Evolutionary conservation across 1,140 invertebrate genomes (phyloP), one percentile per base, ranked within the genome.

Genomic region (Drosophila oshimai): DNA sequence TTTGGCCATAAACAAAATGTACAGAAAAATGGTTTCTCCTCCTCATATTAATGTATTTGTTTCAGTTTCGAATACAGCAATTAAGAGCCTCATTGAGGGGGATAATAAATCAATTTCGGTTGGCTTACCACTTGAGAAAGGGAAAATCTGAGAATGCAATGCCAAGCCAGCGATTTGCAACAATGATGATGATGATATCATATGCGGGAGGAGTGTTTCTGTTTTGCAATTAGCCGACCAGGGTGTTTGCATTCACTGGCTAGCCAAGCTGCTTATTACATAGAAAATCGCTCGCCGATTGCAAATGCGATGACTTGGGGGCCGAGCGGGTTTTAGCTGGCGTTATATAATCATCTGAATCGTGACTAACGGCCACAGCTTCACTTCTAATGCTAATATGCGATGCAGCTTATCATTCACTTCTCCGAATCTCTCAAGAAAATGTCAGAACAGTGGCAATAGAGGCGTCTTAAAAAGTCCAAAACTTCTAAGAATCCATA

Each of bases 141-240:
- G 51, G 20, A 53, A 44, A 34, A 46, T 44, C 49, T 47, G 18
- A 36, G 62, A 61, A 50, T 65, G 62, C 62, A 65, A 26, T 49
- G 58, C 33, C 60, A 50, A 37, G 57, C 18, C 71, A 71, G 49
- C 22, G 44, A 58, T 76, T 72, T 51, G 72, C 72, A 53, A 83
- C 81, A 67, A 79, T 71, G 47, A 28, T 83, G 69, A 76, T 78
- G 54, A 64, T 65, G 60, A 65, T 65, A 65, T 65, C 62, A 65
- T 65, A 37, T 50, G 58, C 5, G 36, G 64, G 57, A 22, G 55
- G 31, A 37, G 41, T 64, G 41, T 37, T 65, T 12, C 26, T 26
- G 37, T 37, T 42, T 64, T 45, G 75, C 75, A 84, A 84, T 86
- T 86, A 80, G 50, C 51, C 49, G 47, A 58, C 53, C 60, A 45